Base-by-base conservation (phyloP, 2,888 invertebrate species). In the Cheilosia variabilis region DNA sequence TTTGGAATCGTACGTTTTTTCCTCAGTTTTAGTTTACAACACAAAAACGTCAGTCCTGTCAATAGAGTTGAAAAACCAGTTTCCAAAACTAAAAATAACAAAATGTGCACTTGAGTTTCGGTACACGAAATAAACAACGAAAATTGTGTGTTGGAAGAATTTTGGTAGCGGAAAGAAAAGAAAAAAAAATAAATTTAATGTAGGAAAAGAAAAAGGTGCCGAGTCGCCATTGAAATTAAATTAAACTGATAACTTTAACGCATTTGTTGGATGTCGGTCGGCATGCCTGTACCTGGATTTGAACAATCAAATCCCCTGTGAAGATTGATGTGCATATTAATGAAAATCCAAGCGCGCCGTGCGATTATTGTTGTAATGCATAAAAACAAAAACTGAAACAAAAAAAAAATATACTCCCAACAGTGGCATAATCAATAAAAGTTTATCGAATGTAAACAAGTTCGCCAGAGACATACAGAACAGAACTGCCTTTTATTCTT, bases 31-130 rank as follows among this genome's bases (percentile, higher is more conserved):
- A 17, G 13, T 57, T 37, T 58, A 22, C 22, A 27, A 27, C 6
- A 6, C 22, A 4, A 13, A 41, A 37, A 19, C 10, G 31, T 37
- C 19, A 24, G 37, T 65, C 52, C 19, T 47, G 47, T 47, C 19
- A 47, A 10, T 24, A 41, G 24, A 27, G 41, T 22, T 53, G 55
- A 31, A 15, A 55, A 68, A 43, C 43, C 55, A 68, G 68, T 68
- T 68, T n/a, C 31, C 55, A 43, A 17, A 47, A 17, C 17, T 9
- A 47, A 47, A 47, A 47, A 47, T 3, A 17, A 17, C n/a, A 45
- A 45, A 17, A 45, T n/a, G 17, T 47, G 19, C 9, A 19, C 17
- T 45, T 43, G 43, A 43, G 17, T 47, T 47, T 17, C 17, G 15
- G 17, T 31, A 37, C 27, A 27, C 27, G 34, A 69, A 68, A 68